Conservation (phyloP, 2,797 vertebrate genomes). For the Nannoperca obscura region DNA sequence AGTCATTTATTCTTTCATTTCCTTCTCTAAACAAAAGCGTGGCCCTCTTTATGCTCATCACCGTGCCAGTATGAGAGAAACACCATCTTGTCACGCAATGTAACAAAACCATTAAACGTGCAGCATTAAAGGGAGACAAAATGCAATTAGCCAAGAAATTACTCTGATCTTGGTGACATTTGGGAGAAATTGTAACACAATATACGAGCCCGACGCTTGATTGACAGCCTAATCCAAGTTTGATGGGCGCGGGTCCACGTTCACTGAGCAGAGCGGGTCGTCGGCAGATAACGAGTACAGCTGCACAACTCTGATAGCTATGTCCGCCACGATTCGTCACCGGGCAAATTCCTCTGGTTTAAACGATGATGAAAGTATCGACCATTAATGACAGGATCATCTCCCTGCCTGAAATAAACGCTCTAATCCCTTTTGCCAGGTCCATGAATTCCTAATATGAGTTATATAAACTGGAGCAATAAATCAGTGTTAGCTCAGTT, state of each 20-base stretch:
- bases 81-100: constrained; percentile 92
- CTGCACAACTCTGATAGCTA: constrained; percentile 98
- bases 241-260: constrained; percentile 95
- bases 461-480: constrained; percentile 99
- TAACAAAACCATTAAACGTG: constrained; percentile 98
- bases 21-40: constrained; percentile 83
- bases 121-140: constrained; percentile 97
- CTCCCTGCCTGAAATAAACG: constrained; percentile 99
- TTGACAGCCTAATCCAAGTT: constrained; percentile 99
- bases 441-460: constrained; percentile 99
- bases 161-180: constrained; percentile 99
- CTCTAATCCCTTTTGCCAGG: constrained; percentile 99
- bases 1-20: constrained; percentile 84
- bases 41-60: constrained; percentile 76
- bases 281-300: constrained; percentile 98
- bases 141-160: constrained; percentile 99
- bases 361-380: constrained; percentile 99
- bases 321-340: constrained; percentile 97
- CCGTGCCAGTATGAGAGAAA: constrained; percentile 74
- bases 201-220: constrained; percentile 92
- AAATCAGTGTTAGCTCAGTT: constrained; percentile 99
- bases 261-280: constrained; percentile 92
- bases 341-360: constrained; percentile 98
- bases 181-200: constrained; percentile 99
- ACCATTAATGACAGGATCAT: constrained; percentile 99